Evolutionary conservation across 1,140 invertebrate genomes (phyloP).

Genomic region (Spodoptera frugiperda): DNA sequence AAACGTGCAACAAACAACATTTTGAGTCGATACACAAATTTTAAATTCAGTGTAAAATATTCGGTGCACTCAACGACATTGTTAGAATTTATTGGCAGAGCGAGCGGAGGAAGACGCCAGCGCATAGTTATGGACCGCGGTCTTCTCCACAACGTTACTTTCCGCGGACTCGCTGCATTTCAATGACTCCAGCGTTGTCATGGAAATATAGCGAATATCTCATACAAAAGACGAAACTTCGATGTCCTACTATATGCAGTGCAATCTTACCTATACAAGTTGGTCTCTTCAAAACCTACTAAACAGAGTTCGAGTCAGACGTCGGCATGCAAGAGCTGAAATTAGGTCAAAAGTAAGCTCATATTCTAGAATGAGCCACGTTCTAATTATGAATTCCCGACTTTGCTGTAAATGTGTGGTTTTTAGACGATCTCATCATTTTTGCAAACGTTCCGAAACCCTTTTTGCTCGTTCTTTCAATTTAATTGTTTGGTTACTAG

Average conservation of each 20-base stretch:
- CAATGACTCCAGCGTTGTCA: constrained; percentile 49
- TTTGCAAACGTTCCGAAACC: constrained; percentile 4
- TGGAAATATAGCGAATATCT: constrained; percentile 47
- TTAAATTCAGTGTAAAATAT: constrained; percentile 48
- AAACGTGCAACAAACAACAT: constrained; percentile 25
- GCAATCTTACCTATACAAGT: constrained; percentile 38
- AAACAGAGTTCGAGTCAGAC: constrained; percentile 37
- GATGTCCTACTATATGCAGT: constrained; percentile 46
- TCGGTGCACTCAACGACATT: constrained; percentile 44
- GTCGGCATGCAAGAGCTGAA: constrained; percentile 27
- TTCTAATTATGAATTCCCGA: constrained; percentile 42
- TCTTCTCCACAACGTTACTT: constrained; percentile 43
- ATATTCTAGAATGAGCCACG: constrained; percentile 42
- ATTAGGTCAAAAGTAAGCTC: constrained; percentile 47
- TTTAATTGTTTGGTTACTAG: neutral
- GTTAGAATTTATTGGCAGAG: constrained; percentile 45
- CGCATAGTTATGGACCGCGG: constrained; percentile 43
- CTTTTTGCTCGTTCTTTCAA: neutral
- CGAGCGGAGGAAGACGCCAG: constrained; percentile 21
- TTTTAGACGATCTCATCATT: constrained; percentile 30
- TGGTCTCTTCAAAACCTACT: constrained; percentile 36
- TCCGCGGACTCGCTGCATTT: constrained; percentile 46
- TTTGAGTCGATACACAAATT: constrained; percentile 38
- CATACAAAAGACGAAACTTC: constrained; percentile 45
- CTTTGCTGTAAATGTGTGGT: constrained; percentile 17